Evolutionary conservation across 2,797 vertebrate genomes (phyloP), one percentile per base, ranked within the genome.

Genomic region (Tenualosa thibaudeaui): DNA sequence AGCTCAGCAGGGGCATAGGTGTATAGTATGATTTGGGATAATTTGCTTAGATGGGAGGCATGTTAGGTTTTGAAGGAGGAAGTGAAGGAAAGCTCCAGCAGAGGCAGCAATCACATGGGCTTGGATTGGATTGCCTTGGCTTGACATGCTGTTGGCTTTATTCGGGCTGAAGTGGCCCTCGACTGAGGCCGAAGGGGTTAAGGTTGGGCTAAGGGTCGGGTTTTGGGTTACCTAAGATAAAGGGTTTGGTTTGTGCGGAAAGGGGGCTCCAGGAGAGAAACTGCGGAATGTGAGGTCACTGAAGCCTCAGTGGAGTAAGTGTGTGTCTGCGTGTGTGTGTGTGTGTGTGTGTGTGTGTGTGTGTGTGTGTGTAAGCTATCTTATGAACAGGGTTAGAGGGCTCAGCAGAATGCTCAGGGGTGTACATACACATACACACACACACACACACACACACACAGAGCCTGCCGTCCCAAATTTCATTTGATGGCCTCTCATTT

Each of bases 141-240:
- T 89, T 92, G 91, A 91, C 90, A 93, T 96, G 93, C 94, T 91
- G 91, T 95, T 97, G 94, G 96, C 90, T 91, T 92, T 95, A 96
- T 95, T 93, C 95, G 94, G 94, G 87, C 87, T 82, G 89, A 81
- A 88, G 89, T 90, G 92, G 89, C 84, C 81, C 82, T 86, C 19
- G 91, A 88, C 90, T 56, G 83, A 89, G 92, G 90, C 88, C 83
- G 82, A 83, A 91, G 91, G 92, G 96, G 92, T 94, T 96, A 96
- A 96, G 95, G 95, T 93, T 93, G 93, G 95, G 93, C 90, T 43
- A 6, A 56, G 54, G 54, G 54, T 56, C 17, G 91, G 92, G 94
- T 94, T 95, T 96, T 94, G 93, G 89, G 95, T 97, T 97, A 96
- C 95, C 95, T 91, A 92, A 95, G 94, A 96, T 95, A 96, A 94